Conservation (phyloP, 2,113 vertebrate genomes). For the Tychaedon coryphoeus region DNA sequence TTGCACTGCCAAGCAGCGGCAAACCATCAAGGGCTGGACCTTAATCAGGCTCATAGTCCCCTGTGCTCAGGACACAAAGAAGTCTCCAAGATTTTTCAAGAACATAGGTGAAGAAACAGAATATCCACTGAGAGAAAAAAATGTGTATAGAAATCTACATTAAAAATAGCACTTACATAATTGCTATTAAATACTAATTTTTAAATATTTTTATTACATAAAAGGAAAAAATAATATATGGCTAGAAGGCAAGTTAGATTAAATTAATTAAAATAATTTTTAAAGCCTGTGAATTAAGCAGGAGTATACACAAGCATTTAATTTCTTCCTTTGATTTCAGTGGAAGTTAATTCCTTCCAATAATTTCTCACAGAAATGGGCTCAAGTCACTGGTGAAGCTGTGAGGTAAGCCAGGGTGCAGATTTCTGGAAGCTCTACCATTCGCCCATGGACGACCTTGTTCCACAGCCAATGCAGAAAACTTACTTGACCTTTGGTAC, state of each 20-base stretch:
- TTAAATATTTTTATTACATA: not conserved
- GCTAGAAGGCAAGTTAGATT: not conserved
- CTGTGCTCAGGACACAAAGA: not conserved
- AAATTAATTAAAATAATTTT: not conserved
- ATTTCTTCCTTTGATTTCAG: not conserved
- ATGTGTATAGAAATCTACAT: not conserved
- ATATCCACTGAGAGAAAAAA: not conserved
- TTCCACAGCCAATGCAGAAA: accelerated
- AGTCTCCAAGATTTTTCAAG: not conserved
- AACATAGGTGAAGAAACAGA: not conserved
- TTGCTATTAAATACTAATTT: not conserved
- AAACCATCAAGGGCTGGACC: not conserved
- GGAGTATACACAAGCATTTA: not conserved
- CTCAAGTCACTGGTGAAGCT: not conserved
- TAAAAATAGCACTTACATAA: not conserved
- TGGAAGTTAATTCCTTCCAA: not conserved
- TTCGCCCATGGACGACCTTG: not conserved
- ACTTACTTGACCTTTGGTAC: not conserved
- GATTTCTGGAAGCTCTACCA: not conserved
- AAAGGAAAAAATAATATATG: not conserved
- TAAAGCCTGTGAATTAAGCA: not conserved
- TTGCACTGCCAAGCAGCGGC: not conserved
- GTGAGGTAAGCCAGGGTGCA: not conserved
- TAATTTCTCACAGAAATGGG: not conserved
- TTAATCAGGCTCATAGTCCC: not conserved